Base-by-base conservation (phyloP, 2,888 invertebrate species). In the Chydorus sphaericus region DNA sequence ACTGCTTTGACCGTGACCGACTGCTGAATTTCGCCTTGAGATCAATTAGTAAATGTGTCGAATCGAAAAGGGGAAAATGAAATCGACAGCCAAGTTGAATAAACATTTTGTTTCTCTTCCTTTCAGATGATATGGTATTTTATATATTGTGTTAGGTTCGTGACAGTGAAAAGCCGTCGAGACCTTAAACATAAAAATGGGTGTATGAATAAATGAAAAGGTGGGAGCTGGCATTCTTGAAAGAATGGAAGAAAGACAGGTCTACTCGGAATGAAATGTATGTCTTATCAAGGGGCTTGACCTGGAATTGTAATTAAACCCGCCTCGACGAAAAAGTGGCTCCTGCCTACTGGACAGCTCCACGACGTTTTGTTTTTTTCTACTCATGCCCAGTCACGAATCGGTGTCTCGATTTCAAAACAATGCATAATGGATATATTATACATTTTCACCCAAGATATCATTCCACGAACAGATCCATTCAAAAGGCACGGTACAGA, bases 281-380 rank as follows among this genome's bases (percentile, higher is more conserved):
- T 18, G 16, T 18, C 8, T 16, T 23, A 44, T 20, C 33, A 23
- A 1, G 11, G 26, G 26, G 14, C 14, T 20, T 44, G 44, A 44
- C 44, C 44, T 44, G 44, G 44, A 44, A 44, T 44, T 44, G 44
- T 44, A 44, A 44, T 44, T 44, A 44, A 44, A 44, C 26, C 18
- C 26, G 26, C 44, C 18, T 26, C 20, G 26, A n/a, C n/a, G 14
- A 38, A 38, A 11, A 37, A 38, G n/a, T 36, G n/a, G n/a, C n/a
- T n/a, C n/a, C n/a, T n/a, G n/a, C n/a, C n/a, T n/a, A n/a, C n/a
- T n/a, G n/a, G n/a, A n/a, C n/a, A n/a, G n/a, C n/a, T n/a, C n/a
- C n/a, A n/a, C n/a, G n/a, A n/a, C n/a, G n/a, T 33, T 33, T 33
- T 33, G 33, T 33, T 33, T 33, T 33, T 33, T 33, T 14, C 14